These are phyloP conservation scores for Plecturocebus donacophilus DNA, from an alignment of 2,113 vertebrate genomes.

Conservation along the genomic window DNA sequence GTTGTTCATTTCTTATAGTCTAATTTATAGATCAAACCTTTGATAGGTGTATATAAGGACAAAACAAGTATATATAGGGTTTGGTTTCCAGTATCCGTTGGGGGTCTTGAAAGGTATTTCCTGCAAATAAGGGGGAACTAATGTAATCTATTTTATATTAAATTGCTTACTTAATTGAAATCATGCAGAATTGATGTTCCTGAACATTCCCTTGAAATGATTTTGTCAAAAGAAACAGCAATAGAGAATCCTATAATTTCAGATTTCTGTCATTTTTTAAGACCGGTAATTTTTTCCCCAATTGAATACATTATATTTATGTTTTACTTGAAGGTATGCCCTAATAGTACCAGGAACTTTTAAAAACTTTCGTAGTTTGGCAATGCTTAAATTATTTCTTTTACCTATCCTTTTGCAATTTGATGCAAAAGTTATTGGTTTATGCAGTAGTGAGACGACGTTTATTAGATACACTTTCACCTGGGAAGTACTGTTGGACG, in stretches of 20 bases:
- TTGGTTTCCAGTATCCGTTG: neutral
- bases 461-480: neutral
- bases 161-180: neutral
- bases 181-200: neutral
- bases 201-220: neutral
- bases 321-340: neutral
- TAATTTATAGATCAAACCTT: neutral
- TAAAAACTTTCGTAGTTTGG: neutral
- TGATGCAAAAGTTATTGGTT: neutral
- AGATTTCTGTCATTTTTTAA: neutral
- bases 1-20: neutral
- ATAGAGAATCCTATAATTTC: neutral
- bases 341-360: neutral
- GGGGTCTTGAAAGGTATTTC: neutral
- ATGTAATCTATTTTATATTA: slow-evolving; percentile 29
- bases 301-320: neutral
- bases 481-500: neutral
- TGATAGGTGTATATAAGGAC: neutral
- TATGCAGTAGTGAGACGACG: neutral
- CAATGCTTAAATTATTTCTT: neutral
- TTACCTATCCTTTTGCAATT: neutral
- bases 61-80: neutral
- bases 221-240: neutral
- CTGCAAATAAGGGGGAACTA: neutral
- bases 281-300: neutral